These are phyloP conservation scores for Lycodopsis pacificus DNA, from an alignment of 2,797 vertebrate species.

Conservation along the genomic window DNA sequence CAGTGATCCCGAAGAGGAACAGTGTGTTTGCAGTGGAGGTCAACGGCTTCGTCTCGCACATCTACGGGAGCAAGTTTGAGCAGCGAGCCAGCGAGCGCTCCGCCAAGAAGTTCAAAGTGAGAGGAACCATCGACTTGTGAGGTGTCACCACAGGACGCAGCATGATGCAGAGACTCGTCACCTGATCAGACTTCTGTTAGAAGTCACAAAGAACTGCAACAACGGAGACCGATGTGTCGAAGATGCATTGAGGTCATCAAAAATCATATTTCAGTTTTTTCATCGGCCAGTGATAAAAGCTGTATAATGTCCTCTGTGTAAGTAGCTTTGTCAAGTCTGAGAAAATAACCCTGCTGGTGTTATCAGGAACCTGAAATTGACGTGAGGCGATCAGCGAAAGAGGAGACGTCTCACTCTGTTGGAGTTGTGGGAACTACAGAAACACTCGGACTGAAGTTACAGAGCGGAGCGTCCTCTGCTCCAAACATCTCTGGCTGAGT, in stretches of 20 bases:
- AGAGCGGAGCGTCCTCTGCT: not conserved
- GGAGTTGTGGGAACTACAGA: no score
- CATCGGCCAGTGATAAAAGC: not conserved
- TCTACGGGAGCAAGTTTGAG: slow-evolving; percentile 94
- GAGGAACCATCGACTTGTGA: slow-evolving; percentile 92
- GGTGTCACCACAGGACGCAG: rapidly evolving
- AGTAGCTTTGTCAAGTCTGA: not conserved
- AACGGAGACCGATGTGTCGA: no score
- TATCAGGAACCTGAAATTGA: not conserved
- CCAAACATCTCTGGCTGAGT: no score
- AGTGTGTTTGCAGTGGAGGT: slow-evolving; percentile 91
- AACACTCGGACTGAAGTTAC: not conserved
- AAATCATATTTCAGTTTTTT: not conserved
- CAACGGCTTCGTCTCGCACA: slow-evolving; percentile 91
- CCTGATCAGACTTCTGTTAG: no score
- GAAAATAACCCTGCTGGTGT: no score
- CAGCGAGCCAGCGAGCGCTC: slow-evolving; percentile 92
- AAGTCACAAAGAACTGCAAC: not conserved
- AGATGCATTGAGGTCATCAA: not conserved
- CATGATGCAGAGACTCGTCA: no score
- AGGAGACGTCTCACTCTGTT: no score
- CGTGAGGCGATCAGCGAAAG: no score
- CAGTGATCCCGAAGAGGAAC: slow-evolving; percentile 94
- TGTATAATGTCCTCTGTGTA: not conserved
- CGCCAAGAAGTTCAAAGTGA: slow-evolving; percentile 94